phyloP scores from a whole-genome alignment of 1,140 invertebrate genomes.

The Medauroidea extradentata region DNA sequence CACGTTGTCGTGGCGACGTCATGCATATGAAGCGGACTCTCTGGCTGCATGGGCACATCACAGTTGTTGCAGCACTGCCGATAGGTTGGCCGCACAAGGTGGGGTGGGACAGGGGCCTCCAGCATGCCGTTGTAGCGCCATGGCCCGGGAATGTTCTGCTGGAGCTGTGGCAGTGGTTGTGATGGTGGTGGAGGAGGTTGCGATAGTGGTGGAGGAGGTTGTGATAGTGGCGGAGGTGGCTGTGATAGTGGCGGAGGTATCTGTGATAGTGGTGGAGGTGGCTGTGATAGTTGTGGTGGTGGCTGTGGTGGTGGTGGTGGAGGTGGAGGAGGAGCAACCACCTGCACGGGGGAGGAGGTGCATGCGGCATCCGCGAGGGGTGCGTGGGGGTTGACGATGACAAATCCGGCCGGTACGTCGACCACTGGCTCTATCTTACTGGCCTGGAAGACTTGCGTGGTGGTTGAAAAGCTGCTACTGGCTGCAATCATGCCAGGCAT shows the following conservation, averaged over 20 bases:
- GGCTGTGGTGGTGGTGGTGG: background rate
- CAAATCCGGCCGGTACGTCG: conserved; percentile 55
- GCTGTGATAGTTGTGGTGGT: background rate
- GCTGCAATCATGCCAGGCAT: conserved; percentile 70
- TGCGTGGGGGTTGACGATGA: conserved; percentile 15
- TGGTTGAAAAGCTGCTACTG: conserved; percentile 72
- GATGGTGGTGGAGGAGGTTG: conserved; percentile 1
- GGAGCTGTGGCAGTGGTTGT: conserved; percentile 29
- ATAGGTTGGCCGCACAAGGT: too few species aligned
- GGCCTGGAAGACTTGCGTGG: conserved; percentile 74
- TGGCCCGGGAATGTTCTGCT: conserved; percentile 24
- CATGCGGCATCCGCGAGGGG: background rate
- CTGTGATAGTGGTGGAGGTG: background rate
- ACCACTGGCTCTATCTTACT: conserved; percentile 76
- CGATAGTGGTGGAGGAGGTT: conserved; percentile 5
- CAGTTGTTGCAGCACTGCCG: too few species aligned
- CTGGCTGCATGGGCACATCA: conserved; percentile 25
- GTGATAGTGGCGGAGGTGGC: background rate
- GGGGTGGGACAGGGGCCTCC: conserved; percentile 26
- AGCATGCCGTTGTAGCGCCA: conserved; percentile 25
- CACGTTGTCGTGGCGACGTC: too few species aligned
- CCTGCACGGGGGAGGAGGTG: background rate
- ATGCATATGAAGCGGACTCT: conserved; percentile 27
- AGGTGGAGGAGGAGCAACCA: conserved; percentile 1
- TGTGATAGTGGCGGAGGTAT: background rate